Evolutionary conservation across 2,888 invertebrate species (phyloP).

Genomic region (Nowickia ferox): DNA sequence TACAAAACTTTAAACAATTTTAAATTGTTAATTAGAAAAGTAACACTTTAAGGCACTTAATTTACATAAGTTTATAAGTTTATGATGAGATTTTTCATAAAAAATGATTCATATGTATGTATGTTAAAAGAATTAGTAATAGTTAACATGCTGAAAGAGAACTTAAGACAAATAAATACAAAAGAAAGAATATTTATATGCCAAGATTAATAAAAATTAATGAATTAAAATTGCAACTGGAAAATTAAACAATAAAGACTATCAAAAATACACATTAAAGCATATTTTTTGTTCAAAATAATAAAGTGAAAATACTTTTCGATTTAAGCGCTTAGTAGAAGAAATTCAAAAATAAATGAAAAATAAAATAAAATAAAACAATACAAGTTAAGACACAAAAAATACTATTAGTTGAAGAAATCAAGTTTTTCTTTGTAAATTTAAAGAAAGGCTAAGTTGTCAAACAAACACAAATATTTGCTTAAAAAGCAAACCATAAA

Average conservation of each 20-base stretch:
- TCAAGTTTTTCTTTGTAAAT: slow-evolving; percentile 29
- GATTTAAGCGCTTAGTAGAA: slow-evolving; percentile 59
- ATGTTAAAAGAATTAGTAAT: slow-evolving; percentile 6
- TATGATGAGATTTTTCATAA: slow-evolving; percentile 38
- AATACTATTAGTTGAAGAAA: slow-evolving; percentile 34
- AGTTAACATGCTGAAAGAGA: slow-evolving; percentile 26
- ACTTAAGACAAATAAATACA: slow-evolving; percentile 63
- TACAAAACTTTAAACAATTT: slow-evolving; percentile 67
- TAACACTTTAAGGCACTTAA: slow-evolving; percentile 68
- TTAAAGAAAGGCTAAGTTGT: slow-evolving; percentile 21
- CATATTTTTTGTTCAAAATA: slow-evolving; percentile 46
- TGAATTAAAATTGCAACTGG: slow-evolving; percentile 24
- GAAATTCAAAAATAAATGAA: background rate
- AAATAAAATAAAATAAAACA: slow-evolving; percentile 33
- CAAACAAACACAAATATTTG: slow-evolving; percentile 32
- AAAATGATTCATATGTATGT: slow-evolving; percentile 34
- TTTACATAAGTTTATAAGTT: slow-evolving; percentile 66
- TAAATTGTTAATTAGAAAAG: slow-evolving; percentile 58
- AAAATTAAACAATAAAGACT: slow-evolving; percentile 42
- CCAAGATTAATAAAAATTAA: slow-evolving; percentile 15
- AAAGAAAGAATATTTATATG: slow-evolving; percentile 37
- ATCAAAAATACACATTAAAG: slow-evolving; percentile 50
- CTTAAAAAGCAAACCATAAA: slow-evolving; percentile 46
- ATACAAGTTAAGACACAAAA: slow-evolving; percentile 23
- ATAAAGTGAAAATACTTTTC: slow-evolving; percentile 66